Conservation (phyloP, 2,888 invertebrate genomes). For the Brachyopa scutellaris region DNA sequence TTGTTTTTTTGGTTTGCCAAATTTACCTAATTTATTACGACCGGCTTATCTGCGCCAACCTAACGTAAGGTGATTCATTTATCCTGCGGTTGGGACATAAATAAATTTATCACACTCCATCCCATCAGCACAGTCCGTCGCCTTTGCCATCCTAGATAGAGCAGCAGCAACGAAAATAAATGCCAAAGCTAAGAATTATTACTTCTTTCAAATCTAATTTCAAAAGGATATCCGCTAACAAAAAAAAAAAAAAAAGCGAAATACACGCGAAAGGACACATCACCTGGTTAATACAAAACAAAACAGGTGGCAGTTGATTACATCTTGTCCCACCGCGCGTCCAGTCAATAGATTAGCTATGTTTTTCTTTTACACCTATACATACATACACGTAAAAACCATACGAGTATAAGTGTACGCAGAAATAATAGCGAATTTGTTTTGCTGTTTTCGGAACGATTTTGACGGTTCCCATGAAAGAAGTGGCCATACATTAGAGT, state of each 20-base stretch:
- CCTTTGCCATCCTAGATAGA: conserved; percentile 30
- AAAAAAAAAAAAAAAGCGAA: background rate
- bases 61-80: conserved; percentile 25
- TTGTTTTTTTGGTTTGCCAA: no score
- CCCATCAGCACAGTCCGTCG: no score
- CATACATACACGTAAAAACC: background rate
- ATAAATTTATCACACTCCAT: conserved; percentile 26
- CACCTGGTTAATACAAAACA: conserved; percentile 45
- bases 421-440: conserved; percentile 27
- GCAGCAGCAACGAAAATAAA: background rate
- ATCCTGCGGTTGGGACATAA: conserved; percentile 7
- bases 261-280: conserved; percentile 35
- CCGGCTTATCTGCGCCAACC: background rate
- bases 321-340: conserved; percentile 6
- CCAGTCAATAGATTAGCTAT: conserved; percentile 25
- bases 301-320: conserved; percentile 32
- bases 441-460: background rate
- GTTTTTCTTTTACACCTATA: background rate
- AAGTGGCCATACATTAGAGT: background rate
- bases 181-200: conserved; percentile 37
- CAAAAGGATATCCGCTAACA: conserved; percentile 47
- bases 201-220: conserved; percentile 46
- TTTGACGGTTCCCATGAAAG: conserved; percentile 19
- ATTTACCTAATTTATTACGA: conserved; percentile 31
- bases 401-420: no score